phyloP scores from a whole-genome alignment of 2,113 vertebrate genomes.

The Psettodes erumei region DNA sequence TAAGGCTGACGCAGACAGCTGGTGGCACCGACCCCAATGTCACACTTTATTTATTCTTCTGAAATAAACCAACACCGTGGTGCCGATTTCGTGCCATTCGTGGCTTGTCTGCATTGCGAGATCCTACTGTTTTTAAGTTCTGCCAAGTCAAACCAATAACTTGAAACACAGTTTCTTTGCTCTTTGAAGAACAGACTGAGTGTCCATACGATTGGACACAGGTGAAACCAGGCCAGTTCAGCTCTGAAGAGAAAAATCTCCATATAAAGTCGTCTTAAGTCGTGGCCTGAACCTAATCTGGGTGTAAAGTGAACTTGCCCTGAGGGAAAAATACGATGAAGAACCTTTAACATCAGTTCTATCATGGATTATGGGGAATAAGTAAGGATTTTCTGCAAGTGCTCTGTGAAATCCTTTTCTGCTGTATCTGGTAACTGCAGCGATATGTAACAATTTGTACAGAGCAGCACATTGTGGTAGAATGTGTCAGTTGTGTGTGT shows the following conservation, averaged over 20 bases:
- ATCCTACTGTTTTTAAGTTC: conserved; percentile 43
- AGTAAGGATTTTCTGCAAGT: conserved; percentile 66
- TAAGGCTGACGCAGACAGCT: conserved; percentile 60
- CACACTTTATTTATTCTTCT: conserved; percentile 72
- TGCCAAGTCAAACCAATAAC: conserved; percentile 66
- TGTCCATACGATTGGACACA: conserved; percentile 24
- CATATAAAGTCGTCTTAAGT: conserved; percentile 26
- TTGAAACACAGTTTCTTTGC: conserved; percentile 56
- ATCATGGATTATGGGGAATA: conserved; percentile 62
- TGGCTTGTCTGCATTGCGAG: conserved; percentile 36
- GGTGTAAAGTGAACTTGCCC: conserved; percentile 48
- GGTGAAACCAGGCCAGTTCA: conserved; percentile 41
- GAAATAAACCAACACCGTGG: conserved; percentile 64
- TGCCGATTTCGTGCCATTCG: conserved; percentile 59
- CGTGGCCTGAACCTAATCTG: conserved; percentile 29
- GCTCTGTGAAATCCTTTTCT: conserved; percentile 62
- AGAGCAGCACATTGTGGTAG: conserved; percentile 30
- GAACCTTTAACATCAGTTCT: conserved; percentile 50
- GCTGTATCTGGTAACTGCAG: conserved; percentile 55
- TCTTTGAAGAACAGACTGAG: conserved; percentile 31
- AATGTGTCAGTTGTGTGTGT: conserved; percentile 26
- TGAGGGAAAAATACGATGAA: conserved; percentile 24
- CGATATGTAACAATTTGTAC: conserved; percentile 67
- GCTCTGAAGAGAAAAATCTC: conserved; percentile 11
- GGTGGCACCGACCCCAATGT: conserved; percentile 76